Base-by-base conservation (phyloP, 2,113 vertebrate species). In the Zosterops borbonicus region DNA sequence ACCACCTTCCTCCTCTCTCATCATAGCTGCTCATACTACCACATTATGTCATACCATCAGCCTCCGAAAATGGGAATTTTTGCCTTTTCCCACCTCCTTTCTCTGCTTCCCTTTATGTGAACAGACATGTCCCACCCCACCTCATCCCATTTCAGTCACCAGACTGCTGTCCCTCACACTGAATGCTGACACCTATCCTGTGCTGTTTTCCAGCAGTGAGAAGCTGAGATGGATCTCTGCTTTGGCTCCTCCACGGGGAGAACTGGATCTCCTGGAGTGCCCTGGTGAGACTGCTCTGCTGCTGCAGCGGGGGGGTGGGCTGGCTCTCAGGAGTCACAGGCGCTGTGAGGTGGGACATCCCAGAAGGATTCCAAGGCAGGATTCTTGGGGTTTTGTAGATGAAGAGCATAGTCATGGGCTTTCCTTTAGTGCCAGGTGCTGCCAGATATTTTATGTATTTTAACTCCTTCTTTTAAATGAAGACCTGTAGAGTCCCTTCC, bases 151-250 rank as follows among this genome's bases (percentile, higher is more conserved):
- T 67, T 56, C 65, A 6, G 3, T 87, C 14, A 17, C 33, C 23
- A 35, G 21, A 7, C n/a, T 90, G 70, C 31, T 55, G 2, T 68
- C 35, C 12, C 55, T 94, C 50, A 12, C 11, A 2, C 1, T 78
- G 75, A 78, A 74, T 70, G 49, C 77, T 96, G 70, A 46, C 74
- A 53, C n/a, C 12, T 56, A 4, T 50, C 23, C 82, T 92, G 70
- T 96, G 71, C n/a, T 92, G 55, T 92, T 91, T 92, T 87, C 39
- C 89, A 99, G 99, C 97, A 99, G 98, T 85, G 99, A 99, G 97
- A 99, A 99, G 96, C 98, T 99, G 76, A 98, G 99, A 6, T 99
- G 99, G 99, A 99, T 99, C 97, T 99, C 99, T 23, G 99, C 99
- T 44, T 92, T 99, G 63, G 98, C 98, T 67, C 97, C 97, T 76